Percentiles rank a stretch among this genome's conserved stretches.
These are phyloP conservation scores for Marcusenius ussheri DNA, from an alignment of 2,113 vertebrate genomes.

Conservation along the genomic window DNA sequence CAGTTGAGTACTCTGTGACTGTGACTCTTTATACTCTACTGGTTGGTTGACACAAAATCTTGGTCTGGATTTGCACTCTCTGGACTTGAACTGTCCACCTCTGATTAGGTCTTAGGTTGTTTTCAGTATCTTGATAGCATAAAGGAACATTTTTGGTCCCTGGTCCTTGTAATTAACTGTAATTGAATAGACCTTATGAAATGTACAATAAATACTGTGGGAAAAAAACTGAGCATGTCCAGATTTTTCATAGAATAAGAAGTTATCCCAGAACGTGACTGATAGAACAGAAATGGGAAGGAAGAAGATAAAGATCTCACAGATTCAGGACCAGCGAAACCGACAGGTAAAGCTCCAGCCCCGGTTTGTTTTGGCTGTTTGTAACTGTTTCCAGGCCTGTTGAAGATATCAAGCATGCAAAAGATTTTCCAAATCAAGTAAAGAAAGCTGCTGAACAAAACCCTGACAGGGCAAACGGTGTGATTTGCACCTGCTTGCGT, in stretches of 20 bases:
- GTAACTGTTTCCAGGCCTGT: neutral
- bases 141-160: neutral
- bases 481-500: neutral
- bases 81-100: no score
- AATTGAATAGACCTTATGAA: neutral
- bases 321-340: constrained; percentile 87
- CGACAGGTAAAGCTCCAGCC: constrained; percentile 66
- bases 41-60: no score
- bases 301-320: constrained; percentile 95
- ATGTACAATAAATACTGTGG: neutral
- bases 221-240: neutral
- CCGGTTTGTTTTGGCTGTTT: neutral
- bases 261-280: neutral
- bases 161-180: neutral
- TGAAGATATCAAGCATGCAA: neutral
- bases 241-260: neutral
- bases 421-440: neutral
- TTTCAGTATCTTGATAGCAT: neutral
- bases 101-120: no score
- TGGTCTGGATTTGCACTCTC: no score
- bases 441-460: neutral
- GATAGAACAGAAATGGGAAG: constrained; percentile 69
- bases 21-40: no score
- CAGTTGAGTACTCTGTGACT: no score
- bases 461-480: neutral